A percentile compares a stretch with the other conserved stretches of the same genome.
phyloP scores from a whole-genome alignment of 2,797 vertebrate genomes.

The Chaetodon trifasciatus region DNA sequence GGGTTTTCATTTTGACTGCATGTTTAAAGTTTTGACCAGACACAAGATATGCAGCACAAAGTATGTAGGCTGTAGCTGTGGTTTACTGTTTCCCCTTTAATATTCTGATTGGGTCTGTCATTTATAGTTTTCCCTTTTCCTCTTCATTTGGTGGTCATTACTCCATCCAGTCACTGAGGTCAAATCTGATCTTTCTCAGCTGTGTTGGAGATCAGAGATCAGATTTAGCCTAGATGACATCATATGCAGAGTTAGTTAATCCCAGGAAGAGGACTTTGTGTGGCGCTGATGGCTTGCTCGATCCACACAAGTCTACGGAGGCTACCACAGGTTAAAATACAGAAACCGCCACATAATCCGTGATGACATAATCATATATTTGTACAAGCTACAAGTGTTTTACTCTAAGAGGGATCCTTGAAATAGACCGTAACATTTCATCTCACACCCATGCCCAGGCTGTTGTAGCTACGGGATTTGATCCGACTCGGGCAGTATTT shows the following conservation, averaged over 20 bases:
- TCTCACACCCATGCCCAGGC: constrained; percentile 26
- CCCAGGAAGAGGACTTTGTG: constrained; percentile 68
- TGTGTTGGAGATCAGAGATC: constrained; percentile 60
- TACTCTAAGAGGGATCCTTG: constrained; percentile 52
- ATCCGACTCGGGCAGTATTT: constrained; percentile 32
- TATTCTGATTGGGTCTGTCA: constrained; percentile 9
- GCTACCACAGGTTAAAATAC: constrained; percentile 62
- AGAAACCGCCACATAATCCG: constrained; percentile 62
- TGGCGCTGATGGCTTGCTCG: constrained; percentile 44
- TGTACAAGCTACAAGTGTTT: constrained; percentile 63
- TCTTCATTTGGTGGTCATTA: constrained; percentile 27
- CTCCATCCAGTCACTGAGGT: constrained; percentile 39
- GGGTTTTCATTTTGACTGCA: neutral
- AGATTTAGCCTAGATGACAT: constrained; percentile 74
- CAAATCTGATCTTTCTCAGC: constrained; percentile 54
- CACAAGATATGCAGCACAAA: neutral
- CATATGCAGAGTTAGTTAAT: constrained; percentile 73
- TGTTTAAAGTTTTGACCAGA: neutral
- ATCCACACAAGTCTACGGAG: constrained; percentile 38
- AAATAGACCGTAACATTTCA: constrained; percentile 56
- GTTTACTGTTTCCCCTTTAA: constrained; percentile 2
- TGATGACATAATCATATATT: constrained; percentile 73
- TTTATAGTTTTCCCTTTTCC: constrained; percentile 18
- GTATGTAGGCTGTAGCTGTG: neutral
- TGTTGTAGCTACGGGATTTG: constrained; percentile 44